A percentile compares a stretch with the other conserved stretches of the same genome.
Evolutionary conservation across 2,797 vertebrate genomes (phyloP).

Genomic region (Amblyopsis hoosieri): DNA sequence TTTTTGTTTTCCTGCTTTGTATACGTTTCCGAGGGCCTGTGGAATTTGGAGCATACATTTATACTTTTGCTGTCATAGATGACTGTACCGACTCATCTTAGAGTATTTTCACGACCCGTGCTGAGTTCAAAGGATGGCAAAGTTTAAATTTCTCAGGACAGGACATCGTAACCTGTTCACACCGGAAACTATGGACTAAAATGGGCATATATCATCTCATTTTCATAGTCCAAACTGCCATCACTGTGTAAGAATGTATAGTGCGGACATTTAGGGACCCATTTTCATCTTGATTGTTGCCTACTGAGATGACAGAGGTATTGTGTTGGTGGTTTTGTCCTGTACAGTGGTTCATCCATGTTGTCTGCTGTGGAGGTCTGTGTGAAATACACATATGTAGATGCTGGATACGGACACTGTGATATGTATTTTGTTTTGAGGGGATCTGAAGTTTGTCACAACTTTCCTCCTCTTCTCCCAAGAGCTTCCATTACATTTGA

Average conservation of each 20-base stretch:
- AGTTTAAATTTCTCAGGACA: slow-evolving; percentile 11
- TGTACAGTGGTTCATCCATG: slow-evolving; percentile 56
- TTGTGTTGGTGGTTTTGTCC: slow-evolving; percentile 41
- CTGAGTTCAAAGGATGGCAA: slow-evolving; percentile 58
- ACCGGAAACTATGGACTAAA: slow-evolving; percentile 25
- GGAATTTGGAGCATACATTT: slow-evolving; percentile 13
- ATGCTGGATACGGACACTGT: slow-evolving; percentile 69
- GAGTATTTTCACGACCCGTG: slow-evolving; percentile 61
- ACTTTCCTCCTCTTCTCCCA: slow-evolving; percentile 36
- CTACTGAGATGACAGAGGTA: slow-evolving; percentile 39
- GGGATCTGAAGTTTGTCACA: slow-evolving; percentile 41
- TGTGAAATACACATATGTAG: slow-evolving; percentile 54
- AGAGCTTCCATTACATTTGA: slow-evolving; percentile 65
- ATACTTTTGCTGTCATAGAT: slow-evolving; percentile 7
- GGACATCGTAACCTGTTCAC: slow-evolving; percentile 2
- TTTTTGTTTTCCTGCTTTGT: slow-evolving; percentile 43
- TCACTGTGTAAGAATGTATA: slow-evolving; percentile 62
- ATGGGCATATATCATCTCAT: slow-evolving; percentile 53
- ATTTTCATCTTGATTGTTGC: slow-evolving; percentile 61
- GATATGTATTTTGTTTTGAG: slow-evolving; percentile 61
- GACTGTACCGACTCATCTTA: slow-evolving; percentile 29
- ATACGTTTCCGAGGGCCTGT: slow-evolving; percentile 40
- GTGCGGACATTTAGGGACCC: slow-evolving; percentile 44
- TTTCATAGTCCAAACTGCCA: slow-evolving; percentile 49
- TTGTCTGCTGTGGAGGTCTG: slow-evolving; percentile 37